Evolutionary conservation across 2,113 vertebrate genomes (phyloP).

Genomic region (Romanogobio albipinnatus): DNA sequence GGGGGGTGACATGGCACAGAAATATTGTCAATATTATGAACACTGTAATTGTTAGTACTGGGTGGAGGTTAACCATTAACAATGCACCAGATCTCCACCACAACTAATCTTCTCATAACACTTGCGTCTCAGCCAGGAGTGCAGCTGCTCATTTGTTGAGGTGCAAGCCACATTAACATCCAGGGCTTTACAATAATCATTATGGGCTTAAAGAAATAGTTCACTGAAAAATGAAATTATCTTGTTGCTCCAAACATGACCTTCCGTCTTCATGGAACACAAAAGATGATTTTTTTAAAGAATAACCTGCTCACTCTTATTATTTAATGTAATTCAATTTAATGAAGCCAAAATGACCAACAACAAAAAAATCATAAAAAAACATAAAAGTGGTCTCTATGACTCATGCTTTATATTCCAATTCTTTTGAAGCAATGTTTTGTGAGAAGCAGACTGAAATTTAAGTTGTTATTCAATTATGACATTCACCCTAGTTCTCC

Average conservation of each 20-base stretch:
- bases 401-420: background rate
- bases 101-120: slow-evolving; percentile 69
- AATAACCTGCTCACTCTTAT: background rate
- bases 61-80: slow-evolving; percentile 60
- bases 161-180: background rate
- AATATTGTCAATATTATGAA: no score
- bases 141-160: background rate
- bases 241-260: background rate
- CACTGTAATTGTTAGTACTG: slow-evolving; percentile 67
- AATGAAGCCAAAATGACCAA: background rate
- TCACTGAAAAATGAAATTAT: background rate
- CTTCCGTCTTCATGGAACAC: background rate
- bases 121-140: slow-evolving; percentile 51
- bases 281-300: background rate
- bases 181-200: background rate
- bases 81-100: slow-evolving; percentile 43
- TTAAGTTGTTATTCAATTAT: background rate
- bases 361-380: background rate
- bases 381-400: background rate
- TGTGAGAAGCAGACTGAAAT: background rate
- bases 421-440: background rate
- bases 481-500: background rate
- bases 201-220: background rate
- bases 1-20: slow-evolving; percentile 41
- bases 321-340: background rate